Percentiles rank a stretch among this genome's conserved stretches.
Conservation (phyloP, 2,888 invertebrate genomes). For the Cenopis cana region DNA sequence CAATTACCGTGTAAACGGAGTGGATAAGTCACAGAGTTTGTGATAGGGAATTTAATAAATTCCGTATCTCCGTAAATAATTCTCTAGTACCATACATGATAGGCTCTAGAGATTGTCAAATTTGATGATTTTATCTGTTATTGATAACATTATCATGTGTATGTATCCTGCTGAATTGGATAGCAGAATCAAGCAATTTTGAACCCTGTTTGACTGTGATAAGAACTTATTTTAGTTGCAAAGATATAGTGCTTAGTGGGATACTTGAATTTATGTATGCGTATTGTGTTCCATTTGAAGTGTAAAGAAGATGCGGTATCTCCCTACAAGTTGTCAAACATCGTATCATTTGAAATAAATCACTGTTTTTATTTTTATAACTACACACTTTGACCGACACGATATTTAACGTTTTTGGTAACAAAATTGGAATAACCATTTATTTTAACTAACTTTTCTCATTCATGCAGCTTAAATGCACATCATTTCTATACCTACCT, state of each 20-base stretch:
- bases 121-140: slow-evolving; percentile 33
- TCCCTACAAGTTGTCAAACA: no score
- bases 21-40: not conserved
- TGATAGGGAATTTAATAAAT: slow-evolving; percentile 9
- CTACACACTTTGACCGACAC: not conserved
- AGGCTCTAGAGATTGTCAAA: slow-evolving; percentile 23
- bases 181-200: not conserved
- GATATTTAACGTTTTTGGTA: not conserved
- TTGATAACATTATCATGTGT: slow-evolving; percentile 20
- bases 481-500: no score
- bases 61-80: slow-evolving; percentile 23
- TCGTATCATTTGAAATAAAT: not conserved
- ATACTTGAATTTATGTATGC: no score
- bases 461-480: no score
- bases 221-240: not conserved
- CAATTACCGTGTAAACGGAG: not conserved
- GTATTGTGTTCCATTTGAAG: no score
- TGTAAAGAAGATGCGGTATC: no score
- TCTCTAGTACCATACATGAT: slow-evolving; percentile 9
- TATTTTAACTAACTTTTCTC: not conserved
- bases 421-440: not conserved
- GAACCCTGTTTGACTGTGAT: not conserved
- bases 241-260: not conserved
- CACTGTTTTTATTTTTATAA: not conserved
- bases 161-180: slow-evolving; percentile 4